Percentiles rank a stretch among this genome's conserved stretches.
phyloP scores from a whole-genome alignment of 1,140 invertebrate species.

The Lordiphosa stackelbergi region DNA sequence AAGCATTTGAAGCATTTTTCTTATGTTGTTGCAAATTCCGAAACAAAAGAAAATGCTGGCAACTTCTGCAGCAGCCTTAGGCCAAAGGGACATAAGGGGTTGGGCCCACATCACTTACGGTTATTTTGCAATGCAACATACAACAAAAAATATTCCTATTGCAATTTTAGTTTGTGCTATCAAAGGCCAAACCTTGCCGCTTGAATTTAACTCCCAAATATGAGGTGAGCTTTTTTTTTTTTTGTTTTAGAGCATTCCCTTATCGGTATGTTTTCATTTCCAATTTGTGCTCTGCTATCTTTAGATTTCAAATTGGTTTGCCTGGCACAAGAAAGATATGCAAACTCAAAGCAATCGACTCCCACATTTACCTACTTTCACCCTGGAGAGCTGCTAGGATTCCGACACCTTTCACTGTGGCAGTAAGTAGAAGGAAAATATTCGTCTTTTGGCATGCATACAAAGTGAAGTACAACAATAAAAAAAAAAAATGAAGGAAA shows the following conservation, averaged over 20 bases:
- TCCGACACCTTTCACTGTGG: slow-evolving; percentile 30
- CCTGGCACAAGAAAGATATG: slow-evolving; percentile 54
- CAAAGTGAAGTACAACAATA: slow-evolving; percentile 10
- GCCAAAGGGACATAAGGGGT: slow-evolving; percentile 7
- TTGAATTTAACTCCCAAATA: background rate
- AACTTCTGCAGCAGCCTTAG: background rate
- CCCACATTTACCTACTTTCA: slow-evolving; percentile 8
- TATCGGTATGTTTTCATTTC: background rate
- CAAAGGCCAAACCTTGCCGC: slow-evolving; percentile 25
- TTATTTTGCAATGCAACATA: slow-evolving; percentile 17
- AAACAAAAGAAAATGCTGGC: slow-evolving; percentile 21
- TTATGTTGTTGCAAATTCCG: too few relatives aligned
- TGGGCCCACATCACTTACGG: slow-evolving; percentile 17
- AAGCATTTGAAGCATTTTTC: too few relatives aligned
- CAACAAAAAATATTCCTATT: slow-evolving; percentile 33
- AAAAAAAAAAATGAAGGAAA: slow-evolving; percentile 10
- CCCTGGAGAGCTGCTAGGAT: background rate
- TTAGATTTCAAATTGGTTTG: slow-evolving; percentile 65
- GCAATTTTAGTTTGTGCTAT: slow-evolving; percentile 31
- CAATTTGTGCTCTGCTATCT: slow-evolving; percentile 33
- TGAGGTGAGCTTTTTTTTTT: background rate
- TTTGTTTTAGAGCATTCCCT: background rate
- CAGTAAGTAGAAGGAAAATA: slow-evolving; percentile 15
- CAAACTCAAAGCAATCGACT: slow-evolving; percentile 64
- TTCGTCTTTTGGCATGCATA: slow-evolving; percentile 30